Base-by-base conservation (phyloP, 2,888 invertebrate species). In the Apodemia mormo region DNA sequence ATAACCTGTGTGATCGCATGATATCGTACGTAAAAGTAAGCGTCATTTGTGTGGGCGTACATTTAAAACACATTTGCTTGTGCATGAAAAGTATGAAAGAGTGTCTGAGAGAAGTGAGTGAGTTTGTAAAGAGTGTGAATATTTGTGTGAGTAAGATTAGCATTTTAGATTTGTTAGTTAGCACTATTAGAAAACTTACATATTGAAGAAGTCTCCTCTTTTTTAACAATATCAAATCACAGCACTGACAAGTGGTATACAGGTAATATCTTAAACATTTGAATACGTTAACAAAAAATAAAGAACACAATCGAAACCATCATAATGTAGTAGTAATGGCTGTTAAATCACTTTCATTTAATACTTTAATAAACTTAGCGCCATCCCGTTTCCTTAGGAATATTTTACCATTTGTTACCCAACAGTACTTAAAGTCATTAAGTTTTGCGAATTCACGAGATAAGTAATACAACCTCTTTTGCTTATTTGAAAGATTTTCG, bases 361-460 rank as follows among this genome's bases (percentile, higher is more conserved):
- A 22, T 22, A 67, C 67, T 56, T 56, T 40, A 40, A 67, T 56
- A 56, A 56, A 56, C 3, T 56, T 54, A 9, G 58, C 68, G 30
- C 68, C 49, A 22, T 68, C 68, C 22, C n/a, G 14, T 54, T 49
- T 68, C 4, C 61, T 58, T 7, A 68, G 30, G 7, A 29, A 61
- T 61, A 68, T 61, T 61, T 61, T 68, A 45, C 61, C 61, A 12
- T 54, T n/a, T 58, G 68, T 43, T 22, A 43, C 43, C 68, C 68
- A 68, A 45, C 61, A 68, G 54, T 45, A 68, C 45, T 61, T 68
- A 49, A 40, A 68, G 14, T 43, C 45, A 40, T 68, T 14, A 7
- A 10, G 37, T 58, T 22, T 54, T 2, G 67, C 40, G 22, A 67
- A 67, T 22, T 67, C 56, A 29, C 68, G 30, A 33, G n/a, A 67